phyloP scores from a whole-genome alignment of 2,888 invertebrate genomes.

The Aproaerema taeniolella region DNA sequence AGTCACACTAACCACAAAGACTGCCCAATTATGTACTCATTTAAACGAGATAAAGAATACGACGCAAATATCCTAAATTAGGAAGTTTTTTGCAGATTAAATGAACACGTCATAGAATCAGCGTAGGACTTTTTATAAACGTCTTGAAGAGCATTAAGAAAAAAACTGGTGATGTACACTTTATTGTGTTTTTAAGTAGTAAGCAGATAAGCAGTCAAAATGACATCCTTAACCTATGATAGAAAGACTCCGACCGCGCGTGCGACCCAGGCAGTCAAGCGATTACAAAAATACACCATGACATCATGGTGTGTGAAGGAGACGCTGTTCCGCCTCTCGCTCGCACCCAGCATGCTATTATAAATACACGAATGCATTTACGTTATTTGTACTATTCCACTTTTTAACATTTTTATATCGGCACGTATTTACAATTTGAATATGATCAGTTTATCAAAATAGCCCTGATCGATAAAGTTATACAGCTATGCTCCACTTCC shows the following conservation, averaged over 20 bases:
- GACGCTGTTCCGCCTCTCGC: constrained; percentile 39
- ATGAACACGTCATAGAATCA: too few relatives aligned
- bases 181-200: too few relatives aligned
- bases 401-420: neutral
- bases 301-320: constrained; percentile 70
- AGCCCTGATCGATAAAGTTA: constrained; percentile 6
- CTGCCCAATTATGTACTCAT: too few relatives aligned
- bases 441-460: constrained; percentile 11
- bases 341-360: constrained; percentile 39
- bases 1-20: too few relatives aligned
- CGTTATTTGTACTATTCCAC: constrained; percentile 46
- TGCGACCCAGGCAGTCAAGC: constrained; percentile 54
- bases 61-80: too few relatives aligned
- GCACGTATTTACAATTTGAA: neutral
- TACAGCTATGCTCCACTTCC: constrained; percentile 38
- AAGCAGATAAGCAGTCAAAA: too few relatives aligned
- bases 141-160: too few relatives aligned
- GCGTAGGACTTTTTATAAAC: too few relatives aligned
- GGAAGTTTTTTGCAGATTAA: too few relatives aligned
- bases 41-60: too few relatives aligned
- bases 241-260: constrained; percentile 57
- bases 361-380: constrained; percentile 63
- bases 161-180: too few relatives aligned
- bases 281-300: constrained; percentile 72
- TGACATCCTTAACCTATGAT: constrained; percentile 39